phyloP scores from a whole-genome alignment of 2,113 vertebrate species.

The Stigmatopora argus region DNA sequence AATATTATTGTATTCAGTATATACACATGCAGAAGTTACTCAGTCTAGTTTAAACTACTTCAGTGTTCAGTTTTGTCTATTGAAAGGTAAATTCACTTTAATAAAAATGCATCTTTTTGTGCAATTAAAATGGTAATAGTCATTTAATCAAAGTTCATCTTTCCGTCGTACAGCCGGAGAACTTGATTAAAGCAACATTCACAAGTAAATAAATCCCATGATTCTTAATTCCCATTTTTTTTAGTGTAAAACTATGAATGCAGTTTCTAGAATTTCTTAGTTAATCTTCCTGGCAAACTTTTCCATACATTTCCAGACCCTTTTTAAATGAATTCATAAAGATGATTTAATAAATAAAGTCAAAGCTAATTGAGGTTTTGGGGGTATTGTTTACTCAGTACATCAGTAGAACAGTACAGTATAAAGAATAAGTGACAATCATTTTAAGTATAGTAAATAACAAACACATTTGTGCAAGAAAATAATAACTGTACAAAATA shows the following conservation, averaged over 20 bases:
- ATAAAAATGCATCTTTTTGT: neutral
- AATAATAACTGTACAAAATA: neutral
- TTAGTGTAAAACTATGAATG: neutral
- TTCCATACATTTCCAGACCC: neutral
- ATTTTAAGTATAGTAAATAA: neutral
- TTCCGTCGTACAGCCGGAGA: neutral
- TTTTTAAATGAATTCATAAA: neutral
- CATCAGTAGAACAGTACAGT: neutral
- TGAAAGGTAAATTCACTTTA: neutral
- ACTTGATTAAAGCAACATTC: neutral
- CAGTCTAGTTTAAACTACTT: neutral
- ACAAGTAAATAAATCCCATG: neutral
- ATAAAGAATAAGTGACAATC: neutral
- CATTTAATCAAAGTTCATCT: neutral
- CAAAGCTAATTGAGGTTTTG: neutral
- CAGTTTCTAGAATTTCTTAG: neutral
- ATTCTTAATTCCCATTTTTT: neutral
- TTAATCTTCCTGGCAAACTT: neutral
- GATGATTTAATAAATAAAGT: neutral
- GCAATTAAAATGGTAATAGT: neutral
- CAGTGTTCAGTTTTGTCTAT: neutral
- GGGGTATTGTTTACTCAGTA: neutral
- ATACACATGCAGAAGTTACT: too few relatives aligned
- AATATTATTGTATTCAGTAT: too few relatives aligned
- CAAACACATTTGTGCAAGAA: too few relatives aligned